Conservation (phyloP, 2,888 invertebrate species). For the Apodemia mormo region DNA sequence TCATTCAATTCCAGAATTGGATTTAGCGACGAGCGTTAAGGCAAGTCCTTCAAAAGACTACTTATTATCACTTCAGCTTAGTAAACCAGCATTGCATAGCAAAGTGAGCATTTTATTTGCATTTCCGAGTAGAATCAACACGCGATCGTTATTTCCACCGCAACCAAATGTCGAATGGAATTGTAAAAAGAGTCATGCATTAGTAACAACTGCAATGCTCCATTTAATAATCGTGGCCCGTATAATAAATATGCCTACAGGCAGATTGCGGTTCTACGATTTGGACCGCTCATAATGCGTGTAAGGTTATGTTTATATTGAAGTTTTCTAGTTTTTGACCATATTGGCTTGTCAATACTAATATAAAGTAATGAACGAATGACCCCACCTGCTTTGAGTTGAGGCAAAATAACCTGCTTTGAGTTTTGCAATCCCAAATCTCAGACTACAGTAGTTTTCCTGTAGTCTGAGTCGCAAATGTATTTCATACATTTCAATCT, state of each 20-base stretch:
- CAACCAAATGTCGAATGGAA: constrained; percentile 18
- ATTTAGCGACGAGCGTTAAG: background rate
- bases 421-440: too few species aligned
- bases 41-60: background rate
- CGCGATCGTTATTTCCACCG: constrained; percentile 4
- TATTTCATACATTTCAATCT: too few species aligned
- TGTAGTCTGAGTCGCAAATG: too few species aligned
- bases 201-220: constrained; percentile 24
- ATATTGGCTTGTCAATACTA: too few species aligned
- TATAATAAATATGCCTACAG: constrained; percentile 33
- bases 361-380: too few species aligned
- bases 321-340: background rate
- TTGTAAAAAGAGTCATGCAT: constrained; percentile 22
- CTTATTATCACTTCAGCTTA: constrained; percentile 2
- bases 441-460: too few species aligned
- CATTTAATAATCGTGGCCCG: constrained; percentile 29
- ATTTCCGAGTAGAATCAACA: constrained; percentile 6
- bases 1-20: background rate
- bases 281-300: constrained; percentile 32
- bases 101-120: constrained; percentile 2
- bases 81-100: constrained; percentile 2
- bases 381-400: too few species aligned
- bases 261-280: constrained; percentile 34
- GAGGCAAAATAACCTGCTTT: too few species aligned
- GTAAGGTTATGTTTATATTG: constrained; percentile 16